phyloP scores from a whole-genome alignment of 1,140 invertebrate species.

The Drosophila oshimai region DNA sequence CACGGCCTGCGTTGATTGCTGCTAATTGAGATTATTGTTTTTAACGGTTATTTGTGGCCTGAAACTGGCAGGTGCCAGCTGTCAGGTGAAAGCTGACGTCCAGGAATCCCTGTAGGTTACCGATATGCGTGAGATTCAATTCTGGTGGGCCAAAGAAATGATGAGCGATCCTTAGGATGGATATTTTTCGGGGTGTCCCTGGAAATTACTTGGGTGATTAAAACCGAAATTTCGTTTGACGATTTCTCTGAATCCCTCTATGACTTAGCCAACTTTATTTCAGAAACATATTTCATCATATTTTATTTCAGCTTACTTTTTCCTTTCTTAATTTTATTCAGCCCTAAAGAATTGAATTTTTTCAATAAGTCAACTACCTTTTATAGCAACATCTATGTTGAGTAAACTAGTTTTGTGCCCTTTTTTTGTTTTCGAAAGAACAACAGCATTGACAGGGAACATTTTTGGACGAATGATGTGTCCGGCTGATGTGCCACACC shows the following conservation, averaged over 20 bases:
- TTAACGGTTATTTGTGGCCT: constrained; percentile 50
- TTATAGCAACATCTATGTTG: background rate
- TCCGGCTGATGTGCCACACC: constrained; percentile 72
- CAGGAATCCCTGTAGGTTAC: constrained; percentile 3
- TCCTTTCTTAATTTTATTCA: too few relatives aligned
- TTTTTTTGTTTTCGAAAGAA: constrained; percentile 9
- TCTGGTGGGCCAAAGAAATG: constrained; percentile 10
- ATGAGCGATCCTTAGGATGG: background rate
- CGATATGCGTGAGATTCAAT: constrained; percentile 46
- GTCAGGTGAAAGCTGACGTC: constrained; percentile 1
- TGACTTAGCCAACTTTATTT: too few relatives aligned
- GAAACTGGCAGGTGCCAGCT: constrained; percentile 46
- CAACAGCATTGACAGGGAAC: constrained; percentile 29
- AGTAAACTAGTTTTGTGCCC: background rate
- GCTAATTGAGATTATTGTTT: constrained; percentile 76
- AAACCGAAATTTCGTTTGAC: too few relatives aligned
- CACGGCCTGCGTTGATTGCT: constrained; percentile 46
- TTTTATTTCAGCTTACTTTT: too few relatives aligned
- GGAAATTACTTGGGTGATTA: too few relatives aligned
- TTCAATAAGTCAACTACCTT: background rate
- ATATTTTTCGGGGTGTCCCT: background rate
- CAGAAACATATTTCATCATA: too few relatives aligned
- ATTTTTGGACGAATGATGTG: constrained; percentile 71
- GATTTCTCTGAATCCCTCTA: too few relatives aligned
- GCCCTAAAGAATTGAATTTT: too few relatives aligned